Base-by-base conservation (phyloP, 2,888 invertebrate genomes). In the Agrotis exclamationis region DNA sequence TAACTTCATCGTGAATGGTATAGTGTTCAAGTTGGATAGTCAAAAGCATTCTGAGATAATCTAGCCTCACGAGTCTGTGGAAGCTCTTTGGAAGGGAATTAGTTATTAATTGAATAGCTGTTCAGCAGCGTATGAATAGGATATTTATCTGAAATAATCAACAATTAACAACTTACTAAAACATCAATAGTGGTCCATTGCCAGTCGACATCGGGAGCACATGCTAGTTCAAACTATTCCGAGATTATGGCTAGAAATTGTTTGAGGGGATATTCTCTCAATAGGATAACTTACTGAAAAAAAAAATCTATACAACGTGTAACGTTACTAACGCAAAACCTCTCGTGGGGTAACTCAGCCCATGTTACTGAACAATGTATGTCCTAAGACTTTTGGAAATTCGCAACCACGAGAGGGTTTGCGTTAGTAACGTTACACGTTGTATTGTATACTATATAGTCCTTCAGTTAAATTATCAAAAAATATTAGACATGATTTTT, bases 161-260 rank as follows among this genome's bases (percentile, higher is more conserved):
- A 24, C 18, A n/a, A 47, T 54, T 13, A 67, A 44, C 39, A 22
- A 54, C 9, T 13, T n/a, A 67, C 47, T 67, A 54, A 75, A 54
- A 53, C 20, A 33, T 75, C 53, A 54, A 54, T 39, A 53, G 14
- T 47, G 20, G 20, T 5, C 24, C 18, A 74, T 47, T 47, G 13
- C 39, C 20, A 28, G 14, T 20, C 18, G 11, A 54, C 13, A 54
- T 54, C 39, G 18, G 18, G 24, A 65, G 20, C 67, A 75, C 53
- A 54, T 44, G 68, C n/a, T 44, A 16, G 58, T 53, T 22, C 22
- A 70, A 39, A 44, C 62, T 63, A 57, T 51, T 53, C 44, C 20
- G 18, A 72, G 48, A 50, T 54, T 53, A 76, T 70, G 24, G 22
- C 24, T 2, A 11, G 4, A 48, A 44, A 69, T 53, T 1, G 28